Evolutionary conservation across 2,888 invertebrate species (phyloP).

Genomic region (Lasioglossum morio): DNA sequence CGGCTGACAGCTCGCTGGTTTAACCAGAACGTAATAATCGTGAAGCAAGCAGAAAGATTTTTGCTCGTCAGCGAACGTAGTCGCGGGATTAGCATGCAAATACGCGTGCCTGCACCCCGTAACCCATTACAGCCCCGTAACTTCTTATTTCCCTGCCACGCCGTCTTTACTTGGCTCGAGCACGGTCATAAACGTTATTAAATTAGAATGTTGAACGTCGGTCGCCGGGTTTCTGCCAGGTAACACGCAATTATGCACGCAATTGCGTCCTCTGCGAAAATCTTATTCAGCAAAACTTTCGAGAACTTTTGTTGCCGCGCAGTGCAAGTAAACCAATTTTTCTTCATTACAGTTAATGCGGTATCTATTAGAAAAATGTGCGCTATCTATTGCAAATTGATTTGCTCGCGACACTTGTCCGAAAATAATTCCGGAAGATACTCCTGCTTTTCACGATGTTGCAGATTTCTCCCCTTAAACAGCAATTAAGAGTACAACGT

Average conservation of each 20-base stretch:
- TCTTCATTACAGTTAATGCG: background rate
- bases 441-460: background rate
- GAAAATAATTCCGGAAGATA: background rate
- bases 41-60: conserved; percentile 12
- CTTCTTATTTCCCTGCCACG: conserved; percentile 21
- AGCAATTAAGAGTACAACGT: background rate
- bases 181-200: conserved; percentile 22
- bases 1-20: conserved; percentile 41
- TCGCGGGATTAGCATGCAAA: conserved; percentile 28
- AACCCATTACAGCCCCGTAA: conserved; percentile 1
- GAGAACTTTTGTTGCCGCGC: background rate
- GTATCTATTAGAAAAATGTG: background rate
- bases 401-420: background rate
- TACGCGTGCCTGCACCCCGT: conserved; percentile 14
- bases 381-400: background rate
- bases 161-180: background rate
- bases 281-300: background rate
- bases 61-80: conserved; percentile 11
- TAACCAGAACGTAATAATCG: conserved; percentile 54
- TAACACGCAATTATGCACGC: background rate
- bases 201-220: conserved; percentile 12
- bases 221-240: background rate
- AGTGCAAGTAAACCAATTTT: background rate
- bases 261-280: background rate
- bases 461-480: background rate